phyloP scores from a whole-genome alignment of 2,888 invertebrate genomes.

The Ypsolopha scabrella region DNA sequence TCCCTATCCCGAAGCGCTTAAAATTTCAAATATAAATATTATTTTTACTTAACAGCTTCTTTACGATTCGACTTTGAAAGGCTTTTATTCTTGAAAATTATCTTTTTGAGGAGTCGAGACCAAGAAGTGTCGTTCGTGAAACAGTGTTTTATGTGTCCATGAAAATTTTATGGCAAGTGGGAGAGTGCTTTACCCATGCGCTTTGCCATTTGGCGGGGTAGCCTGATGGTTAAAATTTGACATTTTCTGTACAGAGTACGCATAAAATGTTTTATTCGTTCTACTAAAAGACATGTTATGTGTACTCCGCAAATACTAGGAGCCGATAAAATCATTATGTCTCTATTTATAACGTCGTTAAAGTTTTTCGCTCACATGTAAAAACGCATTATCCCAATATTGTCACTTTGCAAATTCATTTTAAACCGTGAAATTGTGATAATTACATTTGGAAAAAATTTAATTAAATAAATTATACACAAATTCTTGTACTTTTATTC shows the following conservation, averaged over 20 bases:
- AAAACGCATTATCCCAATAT: no score
- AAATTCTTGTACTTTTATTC: no score
- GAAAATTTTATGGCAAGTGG: slow-evolving; percentile 22
- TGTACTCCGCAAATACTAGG: background rate
- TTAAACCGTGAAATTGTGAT: no score
- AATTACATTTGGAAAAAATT: no score
- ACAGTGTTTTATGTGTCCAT: slow-evolving; percentile 19
- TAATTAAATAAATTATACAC: no score
- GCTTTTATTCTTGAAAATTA: slow-evolving; percentile 27
- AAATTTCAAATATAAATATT: background rate
- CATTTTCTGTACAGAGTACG: background rate
- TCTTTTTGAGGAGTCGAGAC: slow-evolving; percentile 21
- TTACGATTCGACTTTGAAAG: slow-evolving; percentile 26
- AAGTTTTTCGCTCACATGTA: no score
- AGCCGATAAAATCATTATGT: no score
- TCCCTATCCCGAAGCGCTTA: no score
- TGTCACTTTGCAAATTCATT: no score
- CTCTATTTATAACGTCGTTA: no score
- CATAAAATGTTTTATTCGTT: slow-evolving; percentile 5
- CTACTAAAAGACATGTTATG: slow-evolving; percentile 1
- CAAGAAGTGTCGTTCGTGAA: slow-evolving; percentile 13
- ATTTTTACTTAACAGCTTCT: slow-evolving; percentile 23
- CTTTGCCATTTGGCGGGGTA: background rate
- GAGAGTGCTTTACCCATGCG: background rate
- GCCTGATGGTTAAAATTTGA: slow-evolving; percentile 3